A percentile compares a stretch with the other conserved stretches of the same genome.
Evolutionary conservation across 2,797 vertebrate species (phyloP).

Genomic region (Rhabdophis nuchalis): DNA sequence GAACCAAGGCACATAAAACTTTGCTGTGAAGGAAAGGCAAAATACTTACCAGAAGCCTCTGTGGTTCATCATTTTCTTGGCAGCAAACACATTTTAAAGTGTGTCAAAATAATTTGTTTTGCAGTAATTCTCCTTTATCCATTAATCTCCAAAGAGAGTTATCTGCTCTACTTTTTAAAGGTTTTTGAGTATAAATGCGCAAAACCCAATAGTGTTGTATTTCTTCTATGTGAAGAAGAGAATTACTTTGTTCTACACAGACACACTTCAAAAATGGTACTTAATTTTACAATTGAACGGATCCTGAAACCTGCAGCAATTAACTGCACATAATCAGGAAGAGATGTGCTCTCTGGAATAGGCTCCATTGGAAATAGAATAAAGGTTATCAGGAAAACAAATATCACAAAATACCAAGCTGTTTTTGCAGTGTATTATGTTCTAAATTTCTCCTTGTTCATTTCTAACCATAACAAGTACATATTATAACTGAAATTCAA

Average conservation of each 20-base stretch:
- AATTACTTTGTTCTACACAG: constrained; percentile 39
- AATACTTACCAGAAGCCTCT: constrained; percentile 31
- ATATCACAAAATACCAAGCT: neutral
- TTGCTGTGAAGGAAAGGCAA: constrained; percentile 24
- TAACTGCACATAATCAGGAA: constrained; percentile 18
- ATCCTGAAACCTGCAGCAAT: constrained; percentile 44
- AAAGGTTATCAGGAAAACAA: constrained; percentile 16
- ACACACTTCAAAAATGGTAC: constrained; percentile 39
- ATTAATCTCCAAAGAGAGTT: constrained; percentile 25
- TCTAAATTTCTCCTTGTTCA: neutral
- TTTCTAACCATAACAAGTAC: neutral
- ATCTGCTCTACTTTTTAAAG: constrained; percentile 49
- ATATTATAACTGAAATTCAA: neutral
- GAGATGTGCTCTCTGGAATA: neutral
- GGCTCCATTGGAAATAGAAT: neutral
- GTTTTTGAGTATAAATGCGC: constrained; percentile 49
- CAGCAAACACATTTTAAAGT: constrained; percentile 10
- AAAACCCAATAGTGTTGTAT: constrained; percentile 44
- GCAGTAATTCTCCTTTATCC: constrained; percentile 11
- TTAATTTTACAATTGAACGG: constrained; percentile 34
- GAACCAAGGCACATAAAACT: constrained; percentile 47
- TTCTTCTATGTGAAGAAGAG: constrained; percentile 62
- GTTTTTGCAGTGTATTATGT: neutral
- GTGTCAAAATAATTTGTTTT: constrained; percentile 27
- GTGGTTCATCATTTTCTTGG: constrained; percentile 9